These are phyloP conservation scores for Austrolebias charrua DNA, from an alignment of 2,797 vertebrate genomes.

Conservation along the genomic window DNA sequence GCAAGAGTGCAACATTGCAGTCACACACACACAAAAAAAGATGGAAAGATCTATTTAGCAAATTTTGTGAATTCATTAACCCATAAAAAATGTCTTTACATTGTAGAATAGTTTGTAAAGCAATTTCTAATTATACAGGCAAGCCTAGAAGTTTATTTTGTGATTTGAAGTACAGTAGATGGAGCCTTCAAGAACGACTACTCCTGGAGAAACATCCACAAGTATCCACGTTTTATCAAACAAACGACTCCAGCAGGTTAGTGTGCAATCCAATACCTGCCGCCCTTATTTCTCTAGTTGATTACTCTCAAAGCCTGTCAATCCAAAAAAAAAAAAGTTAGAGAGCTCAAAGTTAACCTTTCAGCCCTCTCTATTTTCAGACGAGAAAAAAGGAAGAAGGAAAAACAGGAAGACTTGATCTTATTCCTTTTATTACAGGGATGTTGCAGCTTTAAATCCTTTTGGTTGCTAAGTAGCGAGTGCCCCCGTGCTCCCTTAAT, in stretches of 20 bases:
- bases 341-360: slow-evolving; percentile 66
- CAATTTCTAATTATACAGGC: not conserved
- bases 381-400: slow-evolving; percentile 33
- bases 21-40: too few species aligned
- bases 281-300: slow-evolving; percentile 2
- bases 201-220: not conserved
- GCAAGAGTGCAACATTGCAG: not conserved
- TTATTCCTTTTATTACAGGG: slow-evolving; percentile 81
- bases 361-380: slow-evolving; percentile 69
- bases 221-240: slow-evolving; percentile 39
- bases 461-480: slow-evolving; percentile 97
- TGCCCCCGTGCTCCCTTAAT: slow-evolving; percentile 91
- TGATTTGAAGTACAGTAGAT: slow-evolving; percentile 11
- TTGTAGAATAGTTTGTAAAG: not conserved
- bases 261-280: slow-evolving; percentile 29
- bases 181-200: slow-evolving; percentile 11
- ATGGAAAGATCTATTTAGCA: not conserved
- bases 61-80: not conserved
- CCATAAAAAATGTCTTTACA: not conserved
- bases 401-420: slow-evolving; percentile 71
- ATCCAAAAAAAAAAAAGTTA: slow-evolving; percentile 44
- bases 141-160: not conserved
- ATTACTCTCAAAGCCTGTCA: slow-evolving; percentile 33
- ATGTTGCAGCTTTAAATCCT: slow-evolving; percentile 90
- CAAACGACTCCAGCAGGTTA: slow-evolving; percentile 28